phyloP scores from a whole-genome alignment of 2,113 vertebrate genomes.

The Trichechus manatus region DNA sequence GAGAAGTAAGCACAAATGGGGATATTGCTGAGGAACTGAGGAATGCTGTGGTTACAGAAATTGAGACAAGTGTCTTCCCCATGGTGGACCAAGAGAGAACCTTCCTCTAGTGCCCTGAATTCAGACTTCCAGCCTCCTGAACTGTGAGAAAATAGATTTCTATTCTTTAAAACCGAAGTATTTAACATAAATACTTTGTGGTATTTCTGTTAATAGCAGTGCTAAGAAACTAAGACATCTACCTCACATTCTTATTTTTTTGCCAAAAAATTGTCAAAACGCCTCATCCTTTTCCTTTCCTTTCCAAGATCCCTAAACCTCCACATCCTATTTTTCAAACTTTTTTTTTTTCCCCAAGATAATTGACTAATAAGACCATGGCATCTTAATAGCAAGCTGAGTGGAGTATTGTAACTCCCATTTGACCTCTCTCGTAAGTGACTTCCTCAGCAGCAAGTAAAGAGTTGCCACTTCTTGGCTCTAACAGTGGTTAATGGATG shows the following conservation, averaged over 20 bases:
- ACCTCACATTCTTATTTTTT: neutral
- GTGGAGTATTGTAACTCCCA: slow-evolving; percentile 10
- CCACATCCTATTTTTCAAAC: neutral
- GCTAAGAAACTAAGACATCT: too few species aligned
- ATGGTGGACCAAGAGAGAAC: too few species aligned
- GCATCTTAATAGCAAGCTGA: slow-evolving; percentile 7
- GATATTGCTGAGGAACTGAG: neutral
- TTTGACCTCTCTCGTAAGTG: slow-evolving; percentile 44
- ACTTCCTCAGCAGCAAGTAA: slow-evolving; percentile 29
- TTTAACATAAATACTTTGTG: too few species aligned
- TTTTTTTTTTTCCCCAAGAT: neutral
- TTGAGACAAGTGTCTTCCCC: too few species aligned
- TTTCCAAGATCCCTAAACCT: neutral
- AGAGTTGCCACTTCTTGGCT: slow-evolving; percentile 32
- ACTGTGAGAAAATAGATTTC: too few species aligned
- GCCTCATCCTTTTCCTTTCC: neutral
- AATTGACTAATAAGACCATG: neutral
- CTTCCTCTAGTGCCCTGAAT: too few species aligned
- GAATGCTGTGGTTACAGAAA: too few species aligned
- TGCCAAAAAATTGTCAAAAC: neutral
- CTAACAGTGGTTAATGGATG: neutral
- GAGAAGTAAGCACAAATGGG: neutral
- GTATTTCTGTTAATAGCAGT: too few species aligned
- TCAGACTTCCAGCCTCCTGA: too few species aligned
- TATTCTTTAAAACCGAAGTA: too few species aligned